A percentile compares a stretch with the other conserved stretches of the same genome.
phyloP scores from a whole-genome alignment of 1,140 invertebrate genomes.

The Rhopalosiphum padi region DNA sequence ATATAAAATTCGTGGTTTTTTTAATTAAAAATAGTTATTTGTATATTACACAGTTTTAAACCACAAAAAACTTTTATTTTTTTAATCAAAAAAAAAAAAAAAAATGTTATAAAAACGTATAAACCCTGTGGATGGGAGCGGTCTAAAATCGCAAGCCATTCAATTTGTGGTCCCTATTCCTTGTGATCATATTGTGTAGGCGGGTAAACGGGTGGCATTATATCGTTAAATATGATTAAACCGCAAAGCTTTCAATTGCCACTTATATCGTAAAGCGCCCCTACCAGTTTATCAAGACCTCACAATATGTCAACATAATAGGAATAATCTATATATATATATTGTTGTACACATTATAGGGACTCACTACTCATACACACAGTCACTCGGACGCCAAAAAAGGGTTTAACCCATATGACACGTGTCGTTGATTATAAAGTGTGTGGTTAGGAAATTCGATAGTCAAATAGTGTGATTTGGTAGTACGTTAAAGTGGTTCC shows the following conservation, averaged over 20 bases:
- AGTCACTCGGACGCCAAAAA: neutral
- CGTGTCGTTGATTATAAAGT: neutral
- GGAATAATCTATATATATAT: neutral
- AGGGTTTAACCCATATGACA: neutral
- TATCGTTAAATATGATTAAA: conserved; percentile 14
- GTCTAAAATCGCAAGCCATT: neutral
- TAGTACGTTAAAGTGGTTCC: neutral
- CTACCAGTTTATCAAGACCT: neutral
- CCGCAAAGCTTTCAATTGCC: neutral
- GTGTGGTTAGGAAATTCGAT: neutral
- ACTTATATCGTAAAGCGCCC: neutral
- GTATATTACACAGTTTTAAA: neutral
- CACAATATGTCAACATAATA: neutral
- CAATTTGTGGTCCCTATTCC: neutral
- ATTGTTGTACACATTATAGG: neutral
- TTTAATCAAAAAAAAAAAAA: neutral
- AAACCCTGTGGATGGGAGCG: neutral
- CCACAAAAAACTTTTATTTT: neutral
- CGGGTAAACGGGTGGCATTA: neutral
- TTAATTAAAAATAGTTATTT: conserved; percentile 14
- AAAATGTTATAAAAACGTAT: neutral
- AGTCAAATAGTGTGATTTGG: neutral
- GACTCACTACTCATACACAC: neutral
- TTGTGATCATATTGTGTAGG: neutral
- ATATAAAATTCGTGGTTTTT: neutral